Conservation (phyloP, 2,797 vertebrate genomes). For the Betta splendens region DNA sequence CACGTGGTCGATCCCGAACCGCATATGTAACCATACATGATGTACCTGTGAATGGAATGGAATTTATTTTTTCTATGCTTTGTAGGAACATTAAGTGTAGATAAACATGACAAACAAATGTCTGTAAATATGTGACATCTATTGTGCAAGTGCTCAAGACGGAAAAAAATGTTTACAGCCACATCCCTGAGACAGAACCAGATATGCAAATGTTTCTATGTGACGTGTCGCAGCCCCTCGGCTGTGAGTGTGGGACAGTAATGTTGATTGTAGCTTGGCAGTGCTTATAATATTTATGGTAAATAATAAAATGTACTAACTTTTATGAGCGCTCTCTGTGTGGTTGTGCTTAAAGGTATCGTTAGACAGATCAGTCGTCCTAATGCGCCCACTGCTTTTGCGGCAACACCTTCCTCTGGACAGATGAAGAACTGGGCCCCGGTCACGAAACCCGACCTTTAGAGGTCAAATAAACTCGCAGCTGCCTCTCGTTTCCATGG, state of each 20-base stretch:
- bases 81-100: constrained; percentile 68
- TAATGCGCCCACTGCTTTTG: too few relatives aligned
- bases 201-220: constrained; percentile 49
- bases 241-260: constrained; percentile 39
- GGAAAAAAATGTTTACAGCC: constrained; percentile 55
- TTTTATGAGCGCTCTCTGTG: constrained; percentile 25
- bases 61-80: constrained; percentile 80
- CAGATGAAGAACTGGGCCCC: too few relatives aligned
- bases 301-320: constrained; percentile 65
- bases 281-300: constrained; percentile 63
- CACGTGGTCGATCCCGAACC: constrained; percentile 45
- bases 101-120: constrained; percentile 69
- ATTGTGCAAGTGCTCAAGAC: constrained; percentile 64
- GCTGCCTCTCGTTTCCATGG: too few relatives aligned
- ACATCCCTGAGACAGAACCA: constrained; percentile 22
- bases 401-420: too few relatives aligned
- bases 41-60: constrained; percentile 62
- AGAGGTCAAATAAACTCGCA: too few relatives aligned
- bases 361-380: too few relatives aligned
- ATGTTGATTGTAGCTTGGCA: constrained; percentile 49
- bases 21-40: constrained; percentile 58
- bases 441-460: too few relatives aligned
- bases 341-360: too few relatives aligned
- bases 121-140: constrained; percentile 66
- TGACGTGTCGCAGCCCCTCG: constrained; percentile 38